Percentiles rank a stretch among this genome's conserved stretches.
These are phyloP conservation scores for Mesoligia furuncula DNA, from an alignment of 2,888 invertebrate species.

Conservation along the genomic window DNA sequence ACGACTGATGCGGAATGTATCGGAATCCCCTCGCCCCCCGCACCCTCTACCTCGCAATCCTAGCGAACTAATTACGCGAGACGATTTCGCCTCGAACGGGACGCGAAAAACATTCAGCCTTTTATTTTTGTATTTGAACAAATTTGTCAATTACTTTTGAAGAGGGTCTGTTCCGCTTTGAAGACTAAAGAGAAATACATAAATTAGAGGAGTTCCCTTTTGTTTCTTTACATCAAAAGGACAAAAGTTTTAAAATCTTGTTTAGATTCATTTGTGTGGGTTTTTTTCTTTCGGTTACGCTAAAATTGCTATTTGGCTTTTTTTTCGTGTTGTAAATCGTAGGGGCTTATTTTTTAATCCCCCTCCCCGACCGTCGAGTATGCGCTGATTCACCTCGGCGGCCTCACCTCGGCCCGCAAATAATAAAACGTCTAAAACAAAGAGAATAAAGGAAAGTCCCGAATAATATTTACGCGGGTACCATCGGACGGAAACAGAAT, in stretches of 20 bases:
- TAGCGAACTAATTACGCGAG: slow-evolving; percentile 81
- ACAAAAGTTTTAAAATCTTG: slow-evolving; percentile 83
- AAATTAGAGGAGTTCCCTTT: slow-evolving; percentile 81
- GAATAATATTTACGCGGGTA: slow-evolving; percentile 86
- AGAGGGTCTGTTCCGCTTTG: slow-evolving; percentile 76
- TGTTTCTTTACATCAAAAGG: slow-evolving; percentile 81
- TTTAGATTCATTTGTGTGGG: slow-evolving; percentile 77
- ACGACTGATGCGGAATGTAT: slow-evolving; percentile 77
- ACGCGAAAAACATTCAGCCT: slow-evolving; percentile 66
- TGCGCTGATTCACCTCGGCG: slow-evolving; percentile 66
- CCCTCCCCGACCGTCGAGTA: slow-evolving; percentile 40
- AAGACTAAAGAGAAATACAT: slow-evolving; percentile 75
- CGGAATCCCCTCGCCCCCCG: slow-evolving; percentile 61
- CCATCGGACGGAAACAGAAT: slow-evolving; percentile 83
- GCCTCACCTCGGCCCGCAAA: slow-evolving; percentile 78
- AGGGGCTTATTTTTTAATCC: slow-evolving; percentile 66
- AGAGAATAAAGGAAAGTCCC: slow-evolving; percentile 84
- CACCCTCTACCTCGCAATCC: slow-evolving; percentile 66
- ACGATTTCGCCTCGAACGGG: slow-evolving; percentile 69
- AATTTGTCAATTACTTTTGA: slow-evolving; percentile 85
- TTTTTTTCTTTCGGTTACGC: slow-evolving; percentile 68
- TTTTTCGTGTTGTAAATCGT: slow-evolving; percentile 67
- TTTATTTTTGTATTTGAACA: slow-evolving; percentile 80
- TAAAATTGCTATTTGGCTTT: slow-evolving; percentile 69
- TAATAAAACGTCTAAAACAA: slow-evolving; percentile 87